Conservation (phyloP, 2,888 invertebrate species). For the Mesoligia furuncula region DNA sequence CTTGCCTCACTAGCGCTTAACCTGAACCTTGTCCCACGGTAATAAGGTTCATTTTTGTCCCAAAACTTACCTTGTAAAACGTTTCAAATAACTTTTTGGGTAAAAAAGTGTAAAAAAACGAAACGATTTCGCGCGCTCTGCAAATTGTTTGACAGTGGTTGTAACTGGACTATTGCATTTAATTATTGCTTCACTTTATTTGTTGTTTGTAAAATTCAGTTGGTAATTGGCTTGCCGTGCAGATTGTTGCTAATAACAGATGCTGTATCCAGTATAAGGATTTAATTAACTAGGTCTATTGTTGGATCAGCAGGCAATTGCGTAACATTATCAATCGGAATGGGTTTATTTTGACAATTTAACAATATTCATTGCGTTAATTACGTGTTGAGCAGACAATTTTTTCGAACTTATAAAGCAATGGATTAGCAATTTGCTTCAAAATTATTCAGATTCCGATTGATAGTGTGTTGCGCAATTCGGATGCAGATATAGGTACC, state of each 20-base stretch:
- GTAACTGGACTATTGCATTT: conserved; percentile 50
- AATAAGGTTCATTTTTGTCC: conserved; percentile 25
- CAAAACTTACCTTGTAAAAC: conserved; percentile 1
- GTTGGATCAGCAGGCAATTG: too few species aligned
- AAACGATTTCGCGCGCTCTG: conserved; percentile 31
- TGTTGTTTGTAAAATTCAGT: conserved; percentile 10
- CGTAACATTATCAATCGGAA: too few species aligned
- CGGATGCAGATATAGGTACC: background rate
- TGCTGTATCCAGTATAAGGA: too few species aligned
- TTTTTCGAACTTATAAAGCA: too few species aligned
- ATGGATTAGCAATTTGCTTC: too few species aligned
- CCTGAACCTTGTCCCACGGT: background rate
- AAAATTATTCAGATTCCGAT: too few species aligned
- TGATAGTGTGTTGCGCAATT: too few species aligned
- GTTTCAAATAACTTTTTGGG: conserved; percentile 37
- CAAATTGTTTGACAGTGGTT: conserved; percentile 61
- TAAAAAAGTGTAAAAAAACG: conserved; percentile 35
- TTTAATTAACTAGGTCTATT: too few species aligned
- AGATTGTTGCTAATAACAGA: too few species aligned
- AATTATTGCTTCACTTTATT: conserved; percentile 36
- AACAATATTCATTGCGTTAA: too few species aligned
- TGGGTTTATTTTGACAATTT: too few species aligned
- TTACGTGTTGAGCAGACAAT: too few species aligned
- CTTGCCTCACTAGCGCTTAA: background rate
- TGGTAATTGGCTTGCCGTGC: background rate